Percentiles rank a stretch among this genome's conserved stretches.
Evolutionary conservation across 2,113 vertebrate genomes (phyloP).

Genomic region (Embiotoca jacksoni): DNA sequence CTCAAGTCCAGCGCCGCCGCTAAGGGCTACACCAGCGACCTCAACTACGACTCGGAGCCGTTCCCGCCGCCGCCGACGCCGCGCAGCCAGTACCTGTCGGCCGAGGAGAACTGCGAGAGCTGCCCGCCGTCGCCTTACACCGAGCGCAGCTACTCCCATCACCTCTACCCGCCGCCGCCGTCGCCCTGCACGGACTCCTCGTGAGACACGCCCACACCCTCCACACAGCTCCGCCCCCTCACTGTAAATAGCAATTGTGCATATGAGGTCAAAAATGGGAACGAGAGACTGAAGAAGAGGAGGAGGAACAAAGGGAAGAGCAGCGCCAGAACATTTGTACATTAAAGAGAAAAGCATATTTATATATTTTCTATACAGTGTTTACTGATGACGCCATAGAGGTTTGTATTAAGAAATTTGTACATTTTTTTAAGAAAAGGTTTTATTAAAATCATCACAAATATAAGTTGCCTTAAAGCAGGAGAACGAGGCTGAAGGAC

Average conservation of each 20-base stretch:
- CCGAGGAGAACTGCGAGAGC: conserved; percentile 98
- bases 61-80: conserved; percentile 96
- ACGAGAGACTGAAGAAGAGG: conserved; percentile 78
- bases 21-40: conserved; percentile 95
- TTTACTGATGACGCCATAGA: conserved; percentile 94
- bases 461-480: conserved; percentile 96
- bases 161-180: conserved; percentile 94
- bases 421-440: conserved; percentile 89
- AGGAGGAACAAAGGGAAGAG: conserved; percentile 56
- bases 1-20: conserved; percentile 71
- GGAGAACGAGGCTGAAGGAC: conserved; percentile 83
- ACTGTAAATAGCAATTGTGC: conserved; percentile 89
- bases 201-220: conserved; percentile 80
- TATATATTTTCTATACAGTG: conserved; percentile 99
- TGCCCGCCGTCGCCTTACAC: conserved; percentile 97
- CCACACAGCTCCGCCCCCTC: conserved; percentile 77
- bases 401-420: conserved; percentile 94
- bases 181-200: conserved; percentile 98
- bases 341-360: conserved; percentile 91
- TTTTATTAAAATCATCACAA: conserved; percentile 90
- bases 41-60: conserved; percentile 98
- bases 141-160: conserved; percentile 96
- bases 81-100: conserved; percentile 96
- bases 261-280: conserved; percentile 83
- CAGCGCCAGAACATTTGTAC: conserved; percentile 90